Conservation (phyloP, 1,140 invertebrate genomes). For the Pachypeltis micranthus region DNA sequence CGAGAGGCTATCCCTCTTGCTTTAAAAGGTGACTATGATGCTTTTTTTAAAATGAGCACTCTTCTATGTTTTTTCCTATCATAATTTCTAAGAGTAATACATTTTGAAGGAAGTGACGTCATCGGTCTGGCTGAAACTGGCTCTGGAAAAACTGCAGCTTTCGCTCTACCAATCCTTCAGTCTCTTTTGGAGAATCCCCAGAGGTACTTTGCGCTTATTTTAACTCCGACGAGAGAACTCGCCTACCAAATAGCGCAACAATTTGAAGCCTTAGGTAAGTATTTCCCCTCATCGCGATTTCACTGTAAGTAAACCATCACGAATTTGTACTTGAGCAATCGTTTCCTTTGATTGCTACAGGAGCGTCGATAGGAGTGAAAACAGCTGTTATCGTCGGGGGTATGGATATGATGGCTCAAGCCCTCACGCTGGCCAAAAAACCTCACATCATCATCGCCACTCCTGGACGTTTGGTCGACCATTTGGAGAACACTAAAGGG, state of each 20-base stretch:
- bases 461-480: slow-evolving; percentile 74
- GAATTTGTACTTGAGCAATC: neutral
- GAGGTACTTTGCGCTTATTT: slow-evolving; percentile 81
- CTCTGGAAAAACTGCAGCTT: slow-evolving; percentile 95
- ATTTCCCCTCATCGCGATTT: neutral
- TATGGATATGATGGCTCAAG: slow-evolving; percentile 93
- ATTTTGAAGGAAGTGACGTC: slow-evolving; percentile 63
- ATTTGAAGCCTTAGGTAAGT: slow-evolving; percentile 78
- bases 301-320: neutral
- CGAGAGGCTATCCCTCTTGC: slow-evolving; percentile 83
- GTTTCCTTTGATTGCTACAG: slow-evolving; percentile 32
- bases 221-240: slow-evolving; percentile 94
- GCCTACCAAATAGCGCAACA: slow-evolving; percentile 94
- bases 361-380: slow-evolving; percentile 78
- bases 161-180: slow-evolving; percentile 91
- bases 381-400: slow-evolving; percentile 93
- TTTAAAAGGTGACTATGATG: slow-evolving; percentile 63
- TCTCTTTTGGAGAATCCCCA: slow-evolving; percentile 73
- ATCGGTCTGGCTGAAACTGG: slow-evolving; percentile 96
- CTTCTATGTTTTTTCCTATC: too few species aligned
- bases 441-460: slow-evolving; percentile 92
- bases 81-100: neutral
- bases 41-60: too few species aligned
- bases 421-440: slow-evolving; percentile 80
- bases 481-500: slow-evolving; percentile 76